Percentiles rank a stretch among this genome's conserved stretches.
These are phyloP conservation scores for Diprion similis DNA, from an alignment of 1,140 invertebrate genomes.

Conservation along the genomic window DNA sequence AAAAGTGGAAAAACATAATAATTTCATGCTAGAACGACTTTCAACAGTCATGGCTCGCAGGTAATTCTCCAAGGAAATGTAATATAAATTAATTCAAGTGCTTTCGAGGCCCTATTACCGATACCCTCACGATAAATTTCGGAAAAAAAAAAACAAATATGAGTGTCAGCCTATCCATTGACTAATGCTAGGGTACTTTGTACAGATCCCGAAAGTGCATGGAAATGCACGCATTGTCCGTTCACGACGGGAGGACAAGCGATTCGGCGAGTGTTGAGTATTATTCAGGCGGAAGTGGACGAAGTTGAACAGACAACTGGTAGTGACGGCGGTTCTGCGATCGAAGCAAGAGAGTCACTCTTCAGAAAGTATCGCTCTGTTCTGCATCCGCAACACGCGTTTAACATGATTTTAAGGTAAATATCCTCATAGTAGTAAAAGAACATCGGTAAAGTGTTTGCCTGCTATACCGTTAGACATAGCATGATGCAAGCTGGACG, in stretches of 20 bases:
- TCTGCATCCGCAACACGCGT: conserved; percentile 76
- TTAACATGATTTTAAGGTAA: conserved; percentile 67
- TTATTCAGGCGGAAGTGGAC: conserved; percentile 56
- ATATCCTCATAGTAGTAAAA: not conserved
- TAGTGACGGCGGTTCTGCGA: conserved; percentile 63
- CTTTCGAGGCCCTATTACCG: too few species aligned
- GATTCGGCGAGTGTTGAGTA: conserved; percentile 58
- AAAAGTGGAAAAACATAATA: too few species aligned
- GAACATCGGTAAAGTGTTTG: too few species aligned
- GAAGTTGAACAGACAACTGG: conserved; percentile 44
- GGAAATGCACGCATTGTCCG: conserved; percentile 78
- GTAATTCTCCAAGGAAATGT: too few species aligned
- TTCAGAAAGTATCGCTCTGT: conserved; percentile 68
- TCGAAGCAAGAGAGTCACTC: conserved; percentile 68
- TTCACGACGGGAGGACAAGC: conserved; percentile 66
- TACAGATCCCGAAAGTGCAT: conserved; percentile 66
- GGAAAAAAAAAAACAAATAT: too few species aligned
- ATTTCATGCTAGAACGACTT: too few species aligned
- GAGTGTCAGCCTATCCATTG: too few species aligned
- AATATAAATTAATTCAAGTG: too few species aligned
- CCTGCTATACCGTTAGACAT: too few species aligned
- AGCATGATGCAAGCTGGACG: not conserved
- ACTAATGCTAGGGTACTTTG: conserved; percentile 16
- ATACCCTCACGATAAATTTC: too few species aligned
- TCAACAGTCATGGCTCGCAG: too few species aligned